Percentiles rank a stretch among this genome's conserved stretches.
Conservation (phyloP, 2,113 vertebrate genomes). For the Crotalus viridis region DNA sequence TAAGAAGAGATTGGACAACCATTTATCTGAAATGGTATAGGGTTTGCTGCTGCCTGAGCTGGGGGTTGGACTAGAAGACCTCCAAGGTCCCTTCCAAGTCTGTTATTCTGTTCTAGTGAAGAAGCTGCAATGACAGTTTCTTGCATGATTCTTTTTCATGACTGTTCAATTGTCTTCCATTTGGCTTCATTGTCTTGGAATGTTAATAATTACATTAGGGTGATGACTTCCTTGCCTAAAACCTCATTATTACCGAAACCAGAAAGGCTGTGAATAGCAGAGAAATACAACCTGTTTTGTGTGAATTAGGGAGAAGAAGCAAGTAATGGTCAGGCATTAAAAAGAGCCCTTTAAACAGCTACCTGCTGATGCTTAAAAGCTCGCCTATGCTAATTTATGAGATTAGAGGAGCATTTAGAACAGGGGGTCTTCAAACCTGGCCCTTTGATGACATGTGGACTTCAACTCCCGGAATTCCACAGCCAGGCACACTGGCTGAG, state of each 20-base stretch:
- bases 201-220: not conserved
- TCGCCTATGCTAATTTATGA: not conserved
- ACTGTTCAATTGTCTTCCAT: not conserved
- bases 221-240: slow-evolving; percentile 17
- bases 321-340: not conserved
- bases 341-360: not conserved
- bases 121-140: slow-evolving; percentile 28
- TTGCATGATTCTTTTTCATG: slow-evolving; percentile 23
- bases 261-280: slow-evolving; percentile 45
- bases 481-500: no score
- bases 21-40: no score
- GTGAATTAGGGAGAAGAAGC: not conserved
- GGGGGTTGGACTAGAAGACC: no score
- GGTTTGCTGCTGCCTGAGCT: no score
- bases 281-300: slow-evolving; percentile 35
- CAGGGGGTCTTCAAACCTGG: no score
- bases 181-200: slow-evolving; percentile 45
- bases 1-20: no score
- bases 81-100: no score
- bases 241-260: slow-evolving; percentile 44
- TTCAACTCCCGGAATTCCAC: no score
- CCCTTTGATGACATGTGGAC: no score
- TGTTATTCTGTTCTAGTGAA: slow-evolving; percentile 27
- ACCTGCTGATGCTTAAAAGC: not conserved
- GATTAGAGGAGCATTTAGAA: not conserved